These are phyloP conservation scores for Suillia variegata DNA, from an alignment of 2,888 invertebrate genomes.

Conservation along the genomic window DNA sequence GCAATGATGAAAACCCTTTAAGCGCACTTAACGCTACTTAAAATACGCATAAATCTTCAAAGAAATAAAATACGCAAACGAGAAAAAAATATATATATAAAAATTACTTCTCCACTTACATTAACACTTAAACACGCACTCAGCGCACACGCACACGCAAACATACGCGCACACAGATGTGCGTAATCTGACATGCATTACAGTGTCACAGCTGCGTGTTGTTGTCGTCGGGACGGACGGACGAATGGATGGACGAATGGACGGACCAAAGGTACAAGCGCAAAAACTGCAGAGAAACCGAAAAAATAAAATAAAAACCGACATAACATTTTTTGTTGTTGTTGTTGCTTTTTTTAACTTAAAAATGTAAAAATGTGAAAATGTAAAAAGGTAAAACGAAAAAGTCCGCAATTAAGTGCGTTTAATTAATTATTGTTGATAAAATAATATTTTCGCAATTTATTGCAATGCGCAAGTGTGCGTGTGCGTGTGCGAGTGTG, in stretches of 20 bases:
- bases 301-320: too few relatives aligned
- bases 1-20: too few relatives aligned
- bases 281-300: too few relatives aligned
- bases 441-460: conserved; percentile 53
- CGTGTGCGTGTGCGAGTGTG: conserved; percentile 11
- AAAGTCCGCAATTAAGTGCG: conserved; percentile 46
- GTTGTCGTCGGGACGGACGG: conserved; percentile 28
- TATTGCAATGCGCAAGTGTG: conserved; percentile 37
- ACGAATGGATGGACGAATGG: too few relatives aligned
- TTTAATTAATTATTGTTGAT: conserved; percentile 53
- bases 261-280: too few relatives aligned
- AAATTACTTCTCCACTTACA: conserved; percentile 42
- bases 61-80: conserved; percentile 7
- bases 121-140: conserved; percentile 43
- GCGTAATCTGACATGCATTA: conserved; percentile 31
- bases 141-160: conserved; percentile 26
- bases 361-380: not conserved
- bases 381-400: not conserved
- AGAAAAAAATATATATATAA: not conserved
- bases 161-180: conserved; percentile 47
- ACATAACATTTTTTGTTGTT: too few relatives aligned
- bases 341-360: too few relatives aligned
- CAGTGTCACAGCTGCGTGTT: conserved; percentile 31
- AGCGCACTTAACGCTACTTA: conserved; percentile 53
- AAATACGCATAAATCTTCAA: conserved; percentile 46